Conservation (phyloP, 2,888 invertebrate genomes). For the Nasonovia ribisnigri region DNA sequence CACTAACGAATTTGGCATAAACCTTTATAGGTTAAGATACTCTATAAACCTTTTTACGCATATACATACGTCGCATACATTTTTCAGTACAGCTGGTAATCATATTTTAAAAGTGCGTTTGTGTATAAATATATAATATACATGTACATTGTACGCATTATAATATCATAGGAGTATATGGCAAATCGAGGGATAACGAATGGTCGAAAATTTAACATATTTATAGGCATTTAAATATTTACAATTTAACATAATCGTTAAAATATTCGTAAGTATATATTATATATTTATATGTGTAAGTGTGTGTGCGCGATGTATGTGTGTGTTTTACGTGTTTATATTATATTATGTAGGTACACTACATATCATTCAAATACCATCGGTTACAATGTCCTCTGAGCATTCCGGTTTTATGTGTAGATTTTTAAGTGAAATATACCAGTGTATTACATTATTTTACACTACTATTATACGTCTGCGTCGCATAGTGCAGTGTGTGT, state of each 20-base stretch:
- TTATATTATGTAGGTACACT: conserved; percentile 9
- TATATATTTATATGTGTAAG: background rate
- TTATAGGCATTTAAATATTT: conserved; percentile 36
- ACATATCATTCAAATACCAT: conserved; percentile 6
- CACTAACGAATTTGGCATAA: conserved; percentile 37
- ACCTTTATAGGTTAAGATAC: conserved; percentile 50
- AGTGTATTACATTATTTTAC: conserved; percentile 11
- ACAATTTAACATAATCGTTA: conserved; percentile 10
- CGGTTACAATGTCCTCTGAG: conserved; percentile 10
- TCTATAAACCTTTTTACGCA: background rate
- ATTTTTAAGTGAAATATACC: conserved; percentile 24
- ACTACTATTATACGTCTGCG: background rate
- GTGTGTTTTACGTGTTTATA: background rate
- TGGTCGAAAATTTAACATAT: background rate
- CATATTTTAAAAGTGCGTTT: background rate
- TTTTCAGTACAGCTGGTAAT: background rate
- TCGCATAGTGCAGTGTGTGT: background rate
- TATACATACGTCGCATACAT: background rate
- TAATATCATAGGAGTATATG: background rate
- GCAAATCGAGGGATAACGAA: background rate
- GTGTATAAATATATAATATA: background rate
- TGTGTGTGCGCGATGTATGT: background rate
- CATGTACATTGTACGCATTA: background rate
- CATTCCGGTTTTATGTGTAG: conserved; percentile 46
- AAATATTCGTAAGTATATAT: conserved; percentile 27